phyloP scores from a whole-genome alignment of 2,888 invertebrate genomes.

The Trissolcus brochymenae region DNA sequence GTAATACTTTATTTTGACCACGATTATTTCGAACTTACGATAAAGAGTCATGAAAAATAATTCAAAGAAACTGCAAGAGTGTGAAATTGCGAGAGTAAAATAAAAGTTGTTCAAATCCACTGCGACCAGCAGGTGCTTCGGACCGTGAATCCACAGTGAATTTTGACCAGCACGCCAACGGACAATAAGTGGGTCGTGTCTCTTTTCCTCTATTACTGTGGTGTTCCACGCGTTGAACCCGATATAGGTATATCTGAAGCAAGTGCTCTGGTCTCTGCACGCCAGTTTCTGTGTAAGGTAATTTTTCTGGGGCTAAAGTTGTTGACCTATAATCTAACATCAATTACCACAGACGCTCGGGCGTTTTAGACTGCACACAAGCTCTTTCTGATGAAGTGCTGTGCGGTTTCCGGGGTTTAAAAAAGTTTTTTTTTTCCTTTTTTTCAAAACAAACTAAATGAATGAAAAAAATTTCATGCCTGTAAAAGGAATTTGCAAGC shows the following conservation, averaged over 20 bases:
- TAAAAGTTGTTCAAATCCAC: conserved; percentile 13
- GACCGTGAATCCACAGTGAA: conserved; percentile 46
- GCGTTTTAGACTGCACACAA: conserved; percentile 14
- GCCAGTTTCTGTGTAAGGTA: conserved; percentile 16
- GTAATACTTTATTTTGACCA: background rate
- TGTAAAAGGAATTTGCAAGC: conserved; percentile 9
- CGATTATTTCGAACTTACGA: conserved; percentile 14
- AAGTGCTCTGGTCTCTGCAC: conserved; percentile 6
- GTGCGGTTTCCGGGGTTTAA: conserved; percentile 7
- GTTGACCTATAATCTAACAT: conserved; percentile 26
- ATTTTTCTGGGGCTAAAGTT: conserved; percentile 18
- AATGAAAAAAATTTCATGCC: conserved; percentile 16
- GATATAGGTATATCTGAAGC: conserved; percentile 7
- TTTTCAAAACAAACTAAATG: conserved; percentile 4
- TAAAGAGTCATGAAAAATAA: conserved; percentile 30
- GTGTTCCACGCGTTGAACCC: conserved; percentile 35
- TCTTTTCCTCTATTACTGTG: conserved; percentile 32
- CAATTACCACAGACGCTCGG: conserved; percentile 15
- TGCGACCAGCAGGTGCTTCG: conserved; percentile 36
- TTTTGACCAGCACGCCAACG: conserved; percentile 30
- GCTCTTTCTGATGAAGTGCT: conserved; percentile 14
- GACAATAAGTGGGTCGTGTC: conserved; percentile 47
- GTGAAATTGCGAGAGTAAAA: conserved; percentile 29
- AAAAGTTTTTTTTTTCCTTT: background rate
- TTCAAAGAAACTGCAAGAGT: conserved; percentile 26